Base-by-base conservation (phyloP, 2,113 vertebrate genomes). In the Callionymus lyra region DNA sequence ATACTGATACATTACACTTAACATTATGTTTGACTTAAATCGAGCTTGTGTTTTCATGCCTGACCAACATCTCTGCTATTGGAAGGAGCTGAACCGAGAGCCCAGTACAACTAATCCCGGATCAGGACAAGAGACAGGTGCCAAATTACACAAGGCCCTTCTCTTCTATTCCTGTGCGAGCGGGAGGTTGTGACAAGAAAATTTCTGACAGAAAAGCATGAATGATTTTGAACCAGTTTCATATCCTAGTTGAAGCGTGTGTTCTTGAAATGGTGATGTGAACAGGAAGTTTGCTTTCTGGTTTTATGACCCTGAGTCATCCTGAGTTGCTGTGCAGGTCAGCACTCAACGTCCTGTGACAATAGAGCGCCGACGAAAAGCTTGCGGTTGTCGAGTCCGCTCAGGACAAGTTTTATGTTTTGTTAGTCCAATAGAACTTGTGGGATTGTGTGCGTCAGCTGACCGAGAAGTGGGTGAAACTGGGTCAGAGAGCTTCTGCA, bases 101-200 rank as follows among this genome's bases (percentile, higher is more conserved):
- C 52, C 2, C 10, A 38, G 44, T 41, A 16, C 34, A 58, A 69
- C 49, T 79, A 70, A 81, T 75, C 67, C 63, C 55, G 62, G 57
- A 65, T 73, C 44, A 76, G 51, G 47, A 65, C 56, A 27, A 47
- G 45, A 59, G 54, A 69, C 74, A 70, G 76, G 74, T 74, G 71
- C 58, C 9, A 31, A 56, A 47, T 63, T 56, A 43, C 65, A 55
- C 53, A 44, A 18, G 56, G 32, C 35, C 68, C 52, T 35, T 34
- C n/a, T 52, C 34, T 48, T 33, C 69, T 66, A 65, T 72, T 72
- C 57, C 34, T 41, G 55, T 63, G 33, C 38, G 2, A 8, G 21
- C 8, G 21, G 8, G 21, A 27, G 21, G 21, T 27, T 27, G 4
- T 27, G 21, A 27, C 21, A 27, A 27, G 8, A n/a, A 27, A 4